Conservation (phyloP, 2,888 invertebrate genomes). For the Vannuccia rotundouncinata region DNA sequence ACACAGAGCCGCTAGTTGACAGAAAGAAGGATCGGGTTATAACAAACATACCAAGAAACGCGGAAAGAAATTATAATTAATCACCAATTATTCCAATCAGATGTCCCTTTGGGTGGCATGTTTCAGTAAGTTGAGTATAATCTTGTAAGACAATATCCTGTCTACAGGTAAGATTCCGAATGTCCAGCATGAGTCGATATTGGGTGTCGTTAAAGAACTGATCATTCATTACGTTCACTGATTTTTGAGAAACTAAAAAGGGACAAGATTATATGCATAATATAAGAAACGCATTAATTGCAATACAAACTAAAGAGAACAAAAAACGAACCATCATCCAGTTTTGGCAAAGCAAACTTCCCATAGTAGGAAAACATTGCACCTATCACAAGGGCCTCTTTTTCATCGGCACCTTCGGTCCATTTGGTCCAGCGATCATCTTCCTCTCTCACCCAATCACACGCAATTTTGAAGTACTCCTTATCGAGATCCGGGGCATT, state of each 20-base stretch:
- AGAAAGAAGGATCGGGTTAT: no score
- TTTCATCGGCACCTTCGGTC: neutral
- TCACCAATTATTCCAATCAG: neutral
- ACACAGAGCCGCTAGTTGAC: constrained; percentile 29
- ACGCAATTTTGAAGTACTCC: neutral
- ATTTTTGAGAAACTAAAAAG: neutral
- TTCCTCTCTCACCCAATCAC: neutral
- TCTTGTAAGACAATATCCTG: constrained; percentile 28
- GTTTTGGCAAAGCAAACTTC: neutral
- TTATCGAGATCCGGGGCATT: neutral
- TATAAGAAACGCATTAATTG: no score
- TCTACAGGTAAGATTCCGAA: neutral
- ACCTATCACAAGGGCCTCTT: neutral
- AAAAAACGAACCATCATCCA: neutral
- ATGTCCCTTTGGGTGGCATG: neutral
- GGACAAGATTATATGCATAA: no score
- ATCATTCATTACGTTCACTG: neutral
- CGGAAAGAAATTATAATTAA: no score
- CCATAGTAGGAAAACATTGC: neutral
- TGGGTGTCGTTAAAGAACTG: neutral
- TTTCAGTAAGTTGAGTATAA: constrained; percentile 3
- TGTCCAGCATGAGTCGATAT: constrained; percentile 22
- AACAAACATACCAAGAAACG: no score
- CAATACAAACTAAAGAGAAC: no score
- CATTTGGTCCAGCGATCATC: neutral